These are phyloP conservation scores for Mythimna impura DNA, from an alignment of 2,888 invertebrate species.

Conservation along the genomic window DNA sequence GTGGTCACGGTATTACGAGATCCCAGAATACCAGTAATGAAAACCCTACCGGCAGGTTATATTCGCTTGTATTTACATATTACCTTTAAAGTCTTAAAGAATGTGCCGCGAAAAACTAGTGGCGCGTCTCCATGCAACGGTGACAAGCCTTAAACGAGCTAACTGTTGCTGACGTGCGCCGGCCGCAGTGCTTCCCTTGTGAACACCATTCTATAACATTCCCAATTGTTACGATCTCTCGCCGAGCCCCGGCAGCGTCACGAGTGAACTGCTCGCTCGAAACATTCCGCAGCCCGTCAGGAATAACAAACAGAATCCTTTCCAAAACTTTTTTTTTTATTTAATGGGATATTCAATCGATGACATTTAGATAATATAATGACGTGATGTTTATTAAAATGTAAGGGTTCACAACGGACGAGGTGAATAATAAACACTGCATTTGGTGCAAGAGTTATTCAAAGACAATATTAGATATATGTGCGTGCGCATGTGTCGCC, in stretches of 20 bases:
- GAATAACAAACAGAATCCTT: neutral
- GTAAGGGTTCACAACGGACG: neutral
- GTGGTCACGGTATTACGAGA: too few species aligned
- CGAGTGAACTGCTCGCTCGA: too few species aligned
- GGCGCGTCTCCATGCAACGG: conserved; percentile 34
- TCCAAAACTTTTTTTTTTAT: neutral
- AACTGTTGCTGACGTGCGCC: conserved; percentile 24
- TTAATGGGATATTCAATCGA: neutral
- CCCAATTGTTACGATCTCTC: neutral
- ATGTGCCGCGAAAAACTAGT: conserved; percentile 41
- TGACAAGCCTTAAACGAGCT: conserved; percentile 25
- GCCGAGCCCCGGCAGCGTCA: neutral
- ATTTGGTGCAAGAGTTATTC: neutral
- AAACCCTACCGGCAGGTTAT: neutral
- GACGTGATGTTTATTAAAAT: conserved; percentile 1
- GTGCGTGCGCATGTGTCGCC: neutral
- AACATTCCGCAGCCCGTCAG: neutral
- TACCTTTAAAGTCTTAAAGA: conserved; percentile 40
- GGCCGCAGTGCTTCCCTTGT: neutral
- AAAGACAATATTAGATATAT: neutral
- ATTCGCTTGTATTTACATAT: conserved; percentile 48
- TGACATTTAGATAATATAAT: conserved; percentile 10
- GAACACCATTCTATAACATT: neutral
- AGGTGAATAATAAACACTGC: neutral
- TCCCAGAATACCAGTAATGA: too few species aligned